Conservation (phyloP, 2,888 invertebrate genomes). For the Blastobasis adustella region DNA sequence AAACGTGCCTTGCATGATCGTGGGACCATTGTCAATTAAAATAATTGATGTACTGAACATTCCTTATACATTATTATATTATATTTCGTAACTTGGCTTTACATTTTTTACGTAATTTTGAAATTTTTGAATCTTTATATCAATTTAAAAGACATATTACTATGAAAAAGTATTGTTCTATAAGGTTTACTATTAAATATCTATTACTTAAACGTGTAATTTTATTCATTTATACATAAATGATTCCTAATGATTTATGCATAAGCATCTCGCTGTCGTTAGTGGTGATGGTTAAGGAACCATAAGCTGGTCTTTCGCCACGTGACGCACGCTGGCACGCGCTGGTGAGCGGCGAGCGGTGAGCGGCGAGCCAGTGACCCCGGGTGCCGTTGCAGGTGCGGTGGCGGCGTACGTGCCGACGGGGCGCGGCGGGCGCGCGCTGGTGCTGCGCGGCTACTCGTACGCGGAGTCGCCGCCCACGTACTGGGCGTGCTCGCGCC, state of each 20-base stretch:
- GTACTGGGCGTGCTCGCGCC: conserved; percentile 45
- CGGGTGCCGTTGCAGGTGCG: neutral
- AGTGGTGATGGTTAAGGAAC: too few species aligned
- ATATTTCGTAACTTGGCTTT: conserved; percentile 25
- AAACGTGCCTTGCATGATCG: conserved; percentile 53
- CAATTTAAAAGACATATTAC: conserved; percentile 42
- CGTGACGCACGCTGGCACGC: too few species aligned
- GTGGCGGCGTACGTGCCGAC: conserved; percentile 45
- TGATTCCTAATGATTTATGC: too few species aligned
- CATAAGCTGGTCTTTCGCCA: too few species aligned
- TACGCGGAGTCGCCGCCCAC: conserved; percentile 31
- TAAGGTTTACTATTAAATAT: conserved; percentile 49
- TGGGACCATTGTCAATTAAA: conserved; percentile 57
- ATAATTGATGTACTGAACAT: conserved; percentile 62
- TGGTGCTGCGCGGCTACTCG: conserved; percentile 47
- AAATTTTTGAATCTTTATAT: conserved; percentile 47
- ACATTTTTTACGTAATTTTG: conserved; percentile 33
- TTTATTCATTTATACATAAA: too few species aligned
- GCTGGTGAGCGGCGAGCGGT: too few species aligned
- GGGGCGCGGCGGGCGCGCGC: conserved; percentile 37
- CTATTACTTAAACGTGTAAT: too few species aligned
- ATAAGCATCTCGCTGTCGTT: too few species aligned
- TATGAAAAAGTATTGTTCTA: too few species aligned
- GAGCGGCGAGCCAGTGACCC: conserved; percentile 25
- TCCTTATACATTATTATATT: conserved; percentile 43